phyloP scores from a whole-genome alignment of 2,888 invertebrate genomes.

The Alviniconcha strummeri region DNA sequence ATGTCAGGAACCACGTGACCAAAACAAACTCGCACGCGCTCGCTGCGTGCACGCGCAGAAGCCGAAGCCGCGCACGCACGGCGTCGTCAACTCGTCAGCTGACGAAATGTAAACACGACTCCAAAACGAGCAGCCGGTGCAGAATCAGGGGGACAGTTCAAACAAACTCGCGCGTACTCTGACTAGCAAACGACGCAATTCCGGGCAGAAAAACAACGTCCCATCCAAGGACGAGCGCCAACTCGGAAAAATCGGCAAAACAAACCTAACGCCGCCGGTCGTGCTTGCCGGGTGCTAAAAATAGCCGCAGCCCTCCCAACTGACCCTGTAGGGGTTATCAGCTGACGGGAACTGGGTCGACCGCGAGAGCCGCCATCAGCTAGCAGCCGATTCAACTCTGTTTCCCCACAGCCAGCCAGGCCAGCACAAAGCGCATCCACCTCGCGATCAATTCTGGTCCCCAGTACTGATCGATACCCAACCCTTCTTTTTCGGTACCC shows the following conservation, averaged over 20 bases:
- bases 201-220: background rate
- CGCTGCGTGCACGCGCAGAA: constrained; percentile 20
- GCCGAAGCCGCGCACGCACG: background rate
- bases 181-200: constrained; percentile 18
- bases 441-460: background rate
- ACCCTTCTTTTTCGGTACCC: too few species aligned
- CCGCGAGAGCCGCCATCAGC: too few species aligned
- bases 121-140: too few species aligned
- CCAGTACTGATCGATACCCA: too few species aligned
- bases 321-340: constrained; percentile 31
- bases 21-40: constrained; percentile 28
- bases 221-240: background rate
- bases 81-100: background rate
- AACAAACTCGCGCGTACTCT: background rate
- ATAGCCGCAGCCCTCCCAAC: constrained; percentile 12
- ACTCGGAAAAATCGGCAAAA: constrained; percentile 12
- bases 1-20: constrained; percentile 31
- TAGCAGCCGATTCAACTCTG: background rate
- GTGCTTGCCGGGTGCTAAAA: constrained; percentile 18
- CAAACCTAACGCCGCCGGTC: background rate
- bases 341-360: constrained; percentile 29
- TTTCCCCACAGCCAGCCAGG: background rate
- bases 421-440: background rate
- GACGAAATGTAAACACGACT: constrained; percentile 13
- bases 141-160: too few species aligned